Conservation (phyloP, 2,888 invertebrate species). For the Notocelia uddmanniana region DNA sequence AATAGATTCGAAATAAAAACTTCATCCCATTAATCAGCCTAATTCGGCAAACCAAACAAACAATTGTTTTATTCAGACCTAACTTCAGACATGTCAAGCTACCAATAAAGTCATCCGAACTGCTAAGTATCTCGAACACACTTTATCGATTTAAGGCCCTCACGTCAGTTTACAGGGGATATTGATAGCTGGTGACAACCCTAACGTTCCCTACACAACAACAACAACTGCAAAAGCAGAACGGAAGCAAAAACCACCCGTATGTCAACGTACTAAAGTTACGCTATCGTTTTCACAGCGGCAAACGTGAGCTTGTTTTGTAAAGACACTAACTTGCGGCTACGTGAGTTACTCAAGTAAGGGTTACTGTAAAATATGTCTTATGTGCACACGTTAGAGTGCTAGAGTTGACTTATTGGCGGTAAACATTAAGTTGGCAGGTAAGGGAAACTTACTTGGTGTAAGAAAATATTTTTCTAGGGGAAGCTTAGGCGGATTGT, state of each 20-base stretch:
- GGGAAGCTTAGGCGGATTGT: slow-evolving; percentile 44
- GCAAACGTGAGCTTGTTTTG: slow-evolving; percentile 23
- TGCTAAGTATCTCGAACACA: slow-evolving; percentile 43
- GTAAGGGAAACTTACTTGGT: slow-evolving; percentile 39
- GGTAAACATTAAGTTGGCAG: slow-evolving; percentile 6
- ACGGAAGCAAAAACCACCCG: slow-evolving; percentile 4
- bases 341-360: background rate
- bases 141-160: slow-evolving; percentile 45
- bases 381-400: slow-evolving; percentile 2
- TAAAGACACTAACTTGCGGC: slow-evolving; percentile 14
- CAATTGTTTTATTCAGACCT: slow-evolving; percentile 42
- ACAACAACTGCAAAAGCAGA: background rate
- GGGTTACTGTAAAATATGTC: background rate
- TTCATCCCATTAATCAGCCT: slow-evolving; percentile 36
- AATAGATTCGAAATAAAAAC: background rate
- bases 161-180: slow-evolving; percentile 41
- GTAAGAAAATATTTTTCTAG: slow-evolving; percentile 44
- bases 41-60: slow-evolving; percentile 39
- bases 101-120: slow-evolving; percentile 38
- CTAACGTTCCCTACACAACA: slow-evolving; percentile 27
- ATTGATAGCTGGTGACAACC: slow-evolving; percentile 46
- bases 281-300: background rate
- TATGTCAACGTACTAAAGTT: background rate
- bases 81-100: slow-evolving; percentile 43
- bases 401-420: background rate